Conservation (phyloP, 2,888 invertebrate genomes). For the Antitype chi region DNA sequence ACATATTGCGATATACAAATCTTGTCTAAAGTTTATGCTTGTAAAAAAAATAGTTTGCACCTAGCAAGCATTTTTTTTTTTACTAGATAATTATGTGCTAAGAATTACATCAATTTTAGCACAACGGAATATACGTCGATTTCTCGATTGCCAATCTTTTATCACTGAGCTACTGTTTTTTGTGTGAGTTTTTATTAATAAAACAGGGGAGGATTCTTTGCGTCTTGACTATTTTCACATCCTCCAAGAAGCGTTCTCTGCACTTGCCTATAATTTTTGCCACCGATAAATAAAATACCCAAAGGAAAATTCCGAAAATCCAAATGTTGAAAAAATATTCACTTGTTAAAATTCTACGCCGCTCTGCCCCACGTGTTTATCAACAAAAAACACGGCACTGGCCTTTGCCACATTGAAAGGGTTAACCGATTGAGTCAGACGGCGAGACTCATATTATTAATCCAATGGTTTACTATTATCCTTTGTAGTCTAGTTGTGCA, state of each 20-base stretch:
- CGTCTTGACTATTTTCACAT: background rate
- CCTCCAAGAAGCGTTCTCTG: background rate
- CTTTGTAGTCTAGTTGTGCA: slow-evolving; percentile 55
- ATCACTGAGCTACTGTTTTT: background rate
- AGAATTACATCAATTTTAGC: background rate
- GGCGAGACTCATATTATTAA: slow-evolving; percentile 29
- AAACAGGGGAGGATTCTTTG: background rate
- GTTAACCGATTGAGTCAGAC: slow-evolving; percentile 45
- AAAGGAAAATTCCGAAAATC: slow-evolving; percentile 20
- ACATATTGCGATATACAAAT: background rate
- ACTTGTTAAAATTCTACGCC: slow-evolving; percentile 14
- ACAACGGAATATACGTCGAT: slow-evolving; percentile 1
- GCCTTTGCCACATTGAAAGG: slow-evolving; percentile 45
- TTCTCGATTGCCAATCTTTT: background rate
- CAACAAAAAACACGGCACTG: slow-evolving; percentile 32
- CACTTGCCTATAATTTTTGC: too few species aligned
- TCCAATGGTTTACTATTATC: slow-evolving; percentile 37
- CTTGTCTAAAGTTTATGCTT: background rate
- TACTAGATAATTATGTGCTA: background rate
- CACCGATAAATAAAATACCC: background rate
- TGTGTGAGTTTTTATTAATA: background rate
- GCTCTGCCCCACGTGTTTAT: slow-evolving; percentile 23
- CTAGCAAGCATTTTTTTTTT: background rate
- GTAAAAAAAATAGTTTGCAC: too few species aligned
- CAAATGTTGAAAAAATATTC: slow-evolving; percentile 35